phyloP scores from a whole-genome alignment of 1,140 invertebrate genomes.

The Drosophila pseudoananassae region DNA sequence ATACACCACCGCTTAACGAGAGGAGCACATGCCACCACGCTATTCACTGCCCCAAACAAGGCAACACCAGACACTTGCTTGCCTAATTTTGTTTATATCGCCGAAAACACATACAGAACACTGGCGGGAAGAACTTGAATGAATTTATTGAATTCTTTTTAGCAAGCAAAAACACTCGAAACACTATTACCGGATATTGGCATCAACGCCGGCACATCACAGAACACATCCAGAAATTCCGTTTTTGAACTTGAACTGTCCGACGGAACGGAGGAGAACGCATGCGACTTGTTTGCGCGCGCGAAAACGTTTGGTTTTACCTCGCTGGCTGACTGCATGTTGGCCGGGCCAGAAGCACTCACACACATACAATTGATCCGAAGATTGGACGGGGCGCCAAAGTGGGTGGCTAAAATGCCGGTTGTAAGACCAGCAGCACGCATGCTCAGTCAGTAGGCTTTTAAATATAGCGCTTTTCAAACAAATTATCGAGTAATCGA shows the following conservation, averaged over 20 bases:
- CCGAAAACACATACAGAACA: conserved; percentile 12
- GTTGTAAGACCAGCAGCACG: conserved; percentile 21
- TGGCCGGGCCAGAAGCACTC: conserved; percentile 28
- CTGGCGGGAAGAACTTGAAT: conserved; percentile 18
- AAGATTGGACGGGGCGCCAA: conserved; percentile 31
- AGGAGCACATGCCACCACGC: conserved; percentile 34
- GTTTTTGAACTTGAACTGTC: conserved; percentile 54
- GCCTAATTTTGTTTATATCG: conserved; percentile 60
- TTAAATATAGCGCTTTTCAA: not conserved
- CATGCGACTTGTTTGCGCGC: conserved; percentile 76
- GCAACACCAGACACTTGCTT: conserved; percentile 32
- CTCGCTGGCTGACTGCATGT: conserved; percentile 31
- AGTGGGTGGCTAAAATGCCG: conserved; percentile 51
- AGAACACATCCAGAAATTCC: conserved; percentile 31
- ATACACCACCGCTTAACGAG: conserved; percentile 27
- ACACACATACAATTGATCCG: conserved; percentile 36
- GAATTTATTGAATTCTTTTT: conserved; percentile 47
- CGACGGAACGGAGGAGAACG: conserved; percentile 51
- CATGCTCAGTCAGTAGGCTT: conserved; percentile 37
- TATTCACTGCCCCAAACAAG: not conserved
- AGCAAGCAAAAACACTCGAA: conserved; percentile 42
- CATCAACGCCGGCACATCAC: conserved; percentile 60
- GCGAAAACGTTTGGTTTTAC: conserved; percentile 52
- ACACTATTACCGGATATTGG: conserved; percentile 57
- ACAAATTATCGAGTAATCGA: not conserved